These are phyloP conservation scores for Pseudococcus jackbeardsleyi DNA, from an alignment of 2,888 invertebrate genomes.

Conservation along the genomic window DNA sequence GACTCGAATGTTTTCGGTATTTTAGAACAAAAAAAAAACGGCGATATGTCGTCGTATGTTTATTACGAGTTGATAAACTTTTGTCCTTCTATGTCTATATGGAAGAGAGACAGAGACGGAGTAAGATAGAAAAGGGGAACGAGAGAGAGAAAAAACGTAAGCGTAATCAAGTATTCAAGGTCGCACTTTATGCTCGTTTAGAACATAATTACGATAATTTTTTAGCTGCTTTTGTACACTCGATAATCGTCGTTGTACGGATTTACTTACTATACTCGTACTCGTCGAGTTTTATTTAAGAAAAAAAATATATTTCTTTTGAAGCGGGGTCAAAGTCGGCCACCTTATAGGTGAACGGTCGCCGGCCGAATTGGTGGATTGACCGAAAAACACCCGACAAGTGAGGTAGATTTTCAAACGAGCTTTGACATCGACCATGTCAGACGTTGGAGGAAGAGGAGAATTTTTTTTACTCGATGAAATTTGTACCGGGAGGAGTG, in stretches of 20 bases:
- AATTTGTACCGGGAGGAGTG: not conserved
- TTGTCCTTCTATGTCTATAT: slow-evolving; percentile 32
- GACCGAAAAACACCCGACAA: not conserved
- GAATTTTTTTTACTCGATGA: not conserved
- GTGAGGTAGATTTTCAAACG: slow-evolving; percentile 14
- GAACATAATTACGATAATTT: slow-evolving; percentile 54
- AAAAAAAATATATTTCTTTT: slow-evolving; percentile 1
- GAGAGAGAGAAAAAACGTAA: slow-evolving; percentile 24
- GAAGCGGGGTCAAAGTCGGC: slow-evolving; percentile 37
- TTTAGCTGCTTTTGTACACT: slow-evolving; percentile 43
- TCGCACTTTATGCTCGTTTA: slow-evolving; percentile 53
- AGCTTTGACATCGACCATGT: not conserved
- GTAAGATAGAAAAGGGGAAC: not conserved
- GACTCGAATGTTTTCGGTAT: not conserved
- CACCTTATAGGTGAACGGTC: slow-evolving; percentile 29
- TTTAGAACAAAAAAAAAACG: not conserved
- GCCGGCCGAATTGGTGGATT: not conserved
- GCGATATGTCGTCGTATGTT: slow-evolving; percentile 23
- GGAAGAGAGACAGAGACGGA: not conserved
- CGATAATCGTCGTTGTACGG: slow-evolving; percentile 28
- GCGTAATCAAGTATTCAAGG: slow-evolving; percentile 53
- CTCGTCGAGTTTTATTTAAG: not conserved
- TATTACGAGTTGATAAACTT: slow-evolving; percentile 39
- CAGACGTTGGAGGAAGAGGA: not conserved
- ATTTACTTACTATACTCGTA: not conserved